Base-by-base conservation (phyloP, 2,113 vertebrate species). In the Siphamia tubifer region DNA sequence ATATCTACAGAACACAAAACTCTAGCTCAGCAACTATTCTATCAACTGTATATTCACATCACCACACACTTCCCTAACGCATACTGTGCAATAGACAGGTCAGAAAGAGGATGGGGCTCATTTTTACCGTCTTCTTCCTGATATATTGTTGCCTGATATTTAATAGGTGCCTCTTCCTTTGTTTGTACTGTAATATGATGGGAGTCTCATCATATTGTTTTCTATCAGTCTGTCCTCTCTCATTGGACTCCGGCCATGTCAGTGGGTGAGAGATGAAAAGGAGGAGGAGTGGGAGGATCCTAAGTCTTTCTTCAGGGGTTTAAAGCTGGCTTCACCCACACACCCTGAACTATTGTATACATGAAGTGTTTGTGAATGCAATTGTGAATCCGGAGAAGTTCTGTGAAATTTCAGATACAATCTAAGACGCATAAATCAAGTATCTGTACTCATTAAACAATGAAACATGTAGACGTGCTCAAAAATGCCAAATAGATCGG, bases 311-410 rank as follows among this genome's bases (percentile, higher is more conserved):
- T 78, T 74, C 66, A 71, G 63, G 72, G 68, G 74, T 86, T 70
- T 79, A 77, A 84, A 74, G 77, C 77, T 78, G n/a, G 23, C 65
- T 74, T 78, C 68, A 74, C 77, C 77, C 79, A 84, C 78, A 77
- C 79, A 56, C 60, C 45, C 30, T 67, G 62, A 77, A 76, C 72
- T 68, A 62, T 17, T 75, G 61, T 52, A 35, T 68, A 57, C 39
- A 51, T 8, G 38, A 68, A 74, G 31, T 60, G 34, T 82, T 79
- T 68, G 67, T 70, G 61, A 67, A 82, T 60, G 48, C 63, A 13
- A 49, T 24, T 36, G 21, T 32, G 34, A 45, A 15, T 38, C 45
- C 57, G 43, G 6, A 51, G 25, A 44, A 43, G 39, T 58, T 13
- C 44, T 19, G n/a, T 48, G 65, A 58, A 17, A 47, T 64, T 74